These are phyloP conservation scores for Hydrophis major DNA, from an alignment of 2,797 vertebrate genomes.

Conservation along the genomic window DNA sequence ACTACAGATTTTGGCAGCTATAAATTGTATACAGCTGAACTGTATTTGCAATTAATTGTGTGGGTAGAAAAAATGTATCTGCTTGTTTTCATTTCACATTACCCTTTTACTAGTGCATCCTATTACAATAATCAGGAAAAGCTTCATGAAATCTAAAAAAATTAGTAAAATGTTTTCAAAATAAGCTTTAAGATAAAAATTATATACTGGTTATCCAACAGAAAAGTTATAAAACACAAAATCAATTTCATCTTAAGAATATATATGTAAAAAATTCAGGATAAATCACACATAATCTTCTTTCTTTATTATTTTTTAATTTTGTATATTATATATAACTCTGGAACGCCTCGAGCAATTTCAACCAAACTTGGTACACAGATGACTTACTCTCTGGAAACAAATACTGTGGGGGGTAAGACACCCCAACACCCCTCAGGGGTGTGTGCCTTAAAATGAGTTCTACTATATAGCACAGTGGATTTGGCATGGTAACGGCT, in stretches of 20 bases:
- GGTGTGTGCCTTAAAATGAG: no score
- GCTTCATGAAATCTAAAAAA: conserved; percentile 39
- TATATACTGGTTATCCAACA: neutral
- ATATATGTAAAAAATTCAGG: neutral
- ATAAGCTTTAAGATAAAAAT: neutral
- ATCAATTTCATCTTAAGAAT: neutral
- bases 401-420: no score
- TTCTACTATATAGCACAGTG: no score
- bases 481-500: no score
- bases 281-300: neutral
- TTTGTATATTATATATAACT: no score
- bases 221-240: conserved; percentile 14
- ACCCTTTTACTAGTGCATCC: conserved; percentile 46
- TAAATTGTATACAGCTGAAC: conserved; percentile 51
- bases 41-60: conserved; percentile 61
- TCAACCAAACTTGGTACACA: no score
- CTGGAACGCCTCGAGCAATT: no score
- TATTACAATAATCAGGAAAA: conserved; percentile 47
- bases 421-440: no score
- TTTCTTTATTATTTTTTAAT: no score
- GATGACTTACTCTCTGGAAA: no score
- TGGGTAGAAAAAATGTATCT: conserved; percentile 56
- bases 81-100: conserved; percentile 63
- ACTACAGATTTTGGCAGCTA: conserved; percentile 56
- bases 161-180: neutral